phyloP scores from a whole-genome alignment of 2,888 invertebrate genomes.

The Aporophyla lueneburgensis region DNA sequence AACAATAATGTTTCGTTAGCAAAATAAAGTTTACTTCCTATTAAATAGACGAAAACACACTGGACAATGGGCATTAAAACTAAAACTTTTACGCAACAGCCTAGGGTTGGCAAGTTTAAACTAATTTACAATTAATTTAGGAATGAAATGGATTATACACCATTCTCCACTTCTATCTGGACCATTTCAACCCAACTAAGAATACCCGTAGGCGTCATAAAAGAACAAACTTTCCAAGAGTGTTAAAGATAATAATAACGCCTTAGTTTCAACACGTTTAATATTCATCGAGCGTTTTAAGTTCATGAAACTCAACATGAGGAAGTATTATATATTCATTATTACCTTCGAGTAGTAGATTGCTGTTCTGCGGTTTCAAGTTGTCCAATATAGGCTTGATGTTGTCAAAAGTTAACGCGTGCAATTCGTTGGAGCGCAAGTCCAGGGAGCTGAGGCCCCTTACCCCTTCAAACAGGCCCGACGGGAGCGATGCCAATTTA shows the following conservation, averaged over 20 bases:
- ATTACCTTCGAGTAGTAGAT: constrained; percentile 94
- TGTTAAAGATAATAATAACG: constrained; percentile 83
- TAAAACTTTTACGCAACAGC: constrained; percentile 46
- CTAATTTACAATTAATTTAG: constrained; percentile 66
- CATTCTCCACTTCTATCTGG: constrained; percentile 73
- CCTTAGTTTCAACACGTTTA: constrained; percentile 82
- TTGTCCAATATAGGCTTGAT: constrained; percentile 95
- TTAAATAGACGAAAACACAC: constrained; percentile 11
- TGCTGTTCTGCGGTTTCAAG: constrained; percentile 94
- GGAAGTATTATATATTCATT: constrained; percentile 82
- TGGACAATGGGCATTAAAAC: constrained; percentile 45
- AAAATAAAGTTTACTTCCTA: constrained; percentile 3
- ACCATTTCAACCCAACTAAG: constrained; percentile 72
- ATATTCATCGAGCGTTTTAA: constrained; percentile 86
- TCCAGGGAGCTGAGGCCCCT: constrained; percentile 94
- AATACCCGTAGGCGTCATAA: constrained; percentile 84
- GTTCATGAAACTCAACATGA: constrained; percentile 79
- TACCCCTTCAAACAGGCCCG: constrained; percentile 94
- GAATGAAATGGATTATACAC: constrained; percentile 73
- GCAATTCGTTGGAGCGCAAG: constrained; percentile 94
- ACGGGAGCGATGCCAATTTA: constrained; percentile 93
- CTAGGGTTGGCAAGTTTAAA: constrained; percentile 47
- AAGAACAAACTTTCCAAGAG: constrained; percentile 83
- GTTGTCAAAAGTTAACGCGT: constrained; percentile 94
- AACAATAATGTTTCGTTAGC: constrained; percentile 37